Base-by-base conservation (phyloP, 1,140 invertebrate genomes). In the Thaumetopoea pityocampa region DNA sequence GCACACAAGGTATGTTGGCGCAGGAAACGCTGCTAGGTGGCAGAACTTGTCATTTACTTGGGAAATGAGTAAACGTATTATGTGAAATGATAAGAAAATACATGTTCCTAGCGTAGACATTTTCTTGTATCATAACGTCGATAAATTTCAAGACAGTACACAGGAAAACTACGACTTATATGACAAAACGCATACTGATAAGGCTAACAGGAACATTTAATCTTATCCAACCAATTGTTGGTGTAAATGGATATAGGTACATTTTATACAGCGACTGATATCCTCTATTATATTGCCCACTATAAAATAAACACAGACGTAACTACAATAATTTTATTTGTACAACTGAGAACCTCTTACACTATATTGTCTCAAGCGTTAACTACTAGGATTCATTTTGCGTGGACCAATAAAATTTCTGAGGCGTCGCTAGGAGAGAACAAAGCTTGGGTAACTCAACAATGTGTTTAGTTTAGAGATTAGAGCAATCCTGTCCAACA, bases 391-490 rank as follows among this genome's bases (percentile, higher is more conserved):
- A 64, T 64, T 55, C 44, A 56, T 55, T 56, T 58, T 27, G 38
- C 23, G 33, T 40, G 35, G 10, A 29, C 10, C 26, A 41, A 53
- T 52, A 42, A 36, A 51, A 62, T 57, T 48, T 33, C 43, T 5
- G 30, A 38, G 33, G 24, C 32, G 48, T 58, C 54, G 46, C 44
- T 48, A 56, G 30, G 33, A 53, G 54, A 63, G 70, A 80, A 72
- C 79, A 79, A 83, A 67, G 68, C 61, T 49, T 37, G 54, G 63
- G 56, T 63, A 70, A 67, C 66, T 68, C 61, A 69, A 80, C 72
- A 74, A 83, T 77, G 77, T 80, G 77, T 81, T 83, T 80, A 79
- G 74, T 81, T 79, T 72, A 54, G 37, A 83, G 79, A 83, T 83
- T 83, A 83, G 62, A 78, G 66, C 74, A 71, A 79, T 80, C 70